Percentiles rank a stretch among this genome's conserved stretches.
These are phyloP conservation scores for Megalops atlanticus DNA, from an alignment of 2,113 vertebrate species.

Conservation along the genomic window DNA sequence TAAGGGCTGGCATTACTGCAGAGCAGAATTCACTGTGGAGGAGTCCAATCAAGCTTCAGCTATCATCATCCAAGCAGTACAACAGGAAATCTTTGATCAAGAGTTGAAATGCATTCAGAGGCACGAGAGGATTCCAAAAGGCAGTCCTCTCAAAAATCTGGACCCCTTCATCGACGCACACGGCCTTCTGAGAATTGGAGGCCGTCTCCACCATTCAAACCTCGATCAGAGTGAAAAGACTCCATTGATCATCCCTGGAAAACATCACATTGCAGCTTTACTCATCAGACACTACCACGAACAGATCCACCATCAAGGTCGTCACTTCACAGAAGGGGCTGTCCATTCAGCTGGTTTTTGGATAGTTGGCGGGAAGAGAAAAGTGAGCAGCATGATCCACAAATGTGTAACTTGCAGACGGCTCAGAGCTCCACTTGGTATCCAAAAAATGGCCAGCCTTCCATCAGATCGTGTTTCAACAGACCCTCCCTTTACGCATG, in stretches of 20 bases:
- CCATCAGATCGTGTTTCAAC: conserved; percentile 39
- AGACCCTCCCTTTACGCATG: too few relatives aligned
- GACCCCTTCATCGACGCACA: conserved; percentile 30
- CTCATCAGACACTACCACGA: too few relatives aligned
- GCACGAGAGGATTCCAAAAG: too few relatives aligned
- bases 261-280: too few relatives aligned
- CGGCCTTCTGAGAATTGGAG: conserved; percentile 28
- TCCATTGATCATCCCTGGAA: conserved; percentile 35
- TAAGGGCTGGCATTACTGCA: too few relatives aligned
- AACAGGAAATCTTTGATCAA: too few relatives aligned
- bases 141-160: conserved; percentile 30
- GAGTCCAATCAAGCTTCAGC: too few relatives aligned
- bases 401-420: conserved; percentile 38
- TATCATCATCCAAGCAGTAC: too few relatives aligned
- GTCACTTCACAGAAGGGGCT: too few relatives aligned
- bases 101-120: too few relatives aligned
- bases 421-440: conserved; percentile 3
- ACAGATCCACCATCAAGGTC: too few relatives aligned
- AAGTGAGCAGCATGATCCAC: conserved; percentile 37
- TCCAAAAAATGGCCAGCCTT: conserved; percentile 37
- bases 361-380: conserved; percentile 36
- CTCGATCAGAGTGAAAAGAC: conserved; percentile 19
- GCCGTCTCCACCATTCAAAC: conserved; percentile 7
- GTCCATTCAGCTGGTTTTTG: conserved; percentile 36
- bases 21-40: too few relatives aligned